A percentile compares a stretch with the other conserved stretches of the same genome.
These are phyloP conservation scores for Promerops cafer DNA, from an alignment of 2,113 vertebrate species.

Conservation along the genomic window DNA sequence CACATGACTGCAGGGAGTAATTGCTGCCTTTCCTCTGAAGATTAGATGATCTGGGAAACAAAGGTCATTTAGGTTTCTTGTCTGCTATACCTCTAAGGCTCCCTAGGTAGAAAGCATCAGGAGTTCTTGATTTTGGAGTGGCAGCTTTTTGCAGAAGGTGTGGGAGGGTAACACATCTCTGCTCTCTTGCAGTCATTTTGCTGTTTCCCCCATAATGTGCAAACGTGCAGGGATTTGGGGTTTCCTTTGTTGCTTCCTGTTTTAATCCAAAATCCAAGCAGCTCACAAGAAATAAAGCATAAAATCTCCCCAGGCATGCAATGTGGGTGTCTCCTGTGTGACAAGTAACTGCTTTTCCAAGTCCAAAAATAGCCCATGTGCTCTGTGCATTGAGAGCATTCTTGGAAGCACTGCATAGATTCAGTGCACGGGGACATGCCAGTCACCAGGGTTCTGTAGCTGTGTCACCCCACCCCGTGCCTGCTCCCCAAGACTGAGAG, in stretches of 20 bases:
- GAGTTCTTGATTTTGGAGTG: not conserved
- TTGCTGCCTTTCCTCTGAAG: not conserved
- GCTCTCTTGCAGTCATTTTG: not conserved
- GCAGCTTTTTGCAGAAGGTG: not conserved
- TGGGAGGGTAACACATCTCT: not conserved
- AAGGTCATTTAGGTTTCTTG: not conserved
- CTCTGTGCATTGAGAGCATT: not conserved
- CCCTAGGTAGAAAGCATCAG: not conserved
- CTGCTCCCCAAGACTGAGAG: not conserved
- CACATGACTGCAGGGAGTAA: not conserved
- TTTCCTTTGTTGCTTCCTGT: not conserved
- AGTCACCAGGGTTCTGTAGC: not conserved
- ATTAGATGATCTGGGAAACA: not conserved
- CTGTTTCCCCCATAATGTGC: not conserved
- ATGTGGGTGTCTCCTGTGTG: not conserved
- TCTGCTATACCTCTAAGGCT: not conserved
- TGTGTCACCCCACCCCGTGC: accelerated
- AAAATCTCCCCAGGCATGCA: not conserved
- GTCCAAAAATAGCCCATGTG: not conserved
- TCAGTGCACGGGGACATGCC: accelerated
- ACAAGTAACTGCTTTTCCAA: not conserved
- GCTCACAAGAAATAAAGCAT: not conserved
- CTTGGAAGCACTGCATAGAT: not conserved
- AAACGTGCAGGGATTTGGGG: not conserved
- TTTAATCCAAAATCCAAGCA: not conserved